Evolutionary conservation across 2,888 invertebrate genomes (phyloP).

Genomic region (Campopleginae sp.): DNA sequence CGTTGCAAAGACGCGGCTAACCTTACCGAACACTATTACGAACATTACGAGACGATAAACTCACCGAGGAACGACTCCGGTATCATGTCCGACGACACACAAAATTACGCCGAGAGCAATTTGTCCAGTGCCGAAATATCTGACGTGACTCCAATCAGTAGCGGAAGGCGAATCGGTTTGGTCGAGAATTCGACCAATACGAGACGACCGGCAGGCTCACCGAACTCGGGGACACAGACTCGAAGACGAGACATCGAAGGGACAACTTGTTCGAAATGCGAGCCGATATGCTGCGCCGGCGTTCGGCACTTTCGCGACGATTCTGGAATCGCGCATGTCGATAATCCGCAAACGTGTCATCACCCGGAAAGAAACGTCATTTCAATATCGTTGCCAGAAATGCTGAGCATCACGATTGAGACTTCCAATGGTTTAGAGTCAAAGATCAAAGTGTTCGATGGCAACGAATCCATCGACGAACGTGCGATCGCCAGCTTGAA

Average conservation of each 20-base stretch:
- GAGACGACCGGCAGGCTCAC: slow-evolving; percentile 53
- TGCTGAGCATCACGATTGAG: slow-evolving; percentile 79
- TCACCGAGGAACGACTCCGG: slow-evolving; percentile 76
- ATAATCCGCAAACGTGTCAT: slow-evolving; percentile 35
- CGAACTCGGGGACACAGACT: slow-evolving; percentile 70
- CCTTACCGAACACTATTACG: slow-evolving; percentile 75
- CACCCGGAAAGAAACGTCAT: slow-evolving; percentile 76
- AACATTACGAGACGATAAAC: slow-evolving; percentile 70
- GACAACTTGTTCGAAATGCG: slow-evolving; percentile 32
- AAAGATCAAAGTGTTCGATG: slow-evolving; percentile 74
- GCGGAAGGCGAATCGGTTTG: slow-evolving; percentile 60
- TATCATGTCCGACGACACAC: slow-evolving; percentile 75
- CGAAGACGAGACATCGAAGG: slow-evolving; percentile 55
- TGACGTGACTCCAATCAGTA: slow-evolving; percentile 64
- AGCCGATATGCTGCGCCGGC: slow-evolving; percentile 44
- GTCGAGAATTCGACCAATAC: slow-evolving; percentile 77
- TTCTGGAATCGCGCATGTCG: neutral
- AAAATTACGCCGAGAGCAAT: slow-evolving; percentile 75
- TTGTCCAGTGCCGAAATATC: slow-evolving; percentile 70
- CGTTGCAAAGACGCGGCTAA: slow-evolving; percentile 75
- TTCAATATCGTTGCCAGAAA: slow-evolving; percentile 79
- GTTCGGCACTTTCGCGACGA: slow-evolving; percentile 48
- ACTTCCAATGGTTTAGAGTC: slow-evolving; percentile 76
- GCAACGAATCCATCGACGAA: slow-evolving; percentile 49
- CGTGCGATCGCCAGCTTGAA: slow-evolving; percentile 30